These are phyloP conservation scores for Macaria notata DNA, from an alignment of 2,888 invertebrate species.

Conservation along the genomic window DNA sequence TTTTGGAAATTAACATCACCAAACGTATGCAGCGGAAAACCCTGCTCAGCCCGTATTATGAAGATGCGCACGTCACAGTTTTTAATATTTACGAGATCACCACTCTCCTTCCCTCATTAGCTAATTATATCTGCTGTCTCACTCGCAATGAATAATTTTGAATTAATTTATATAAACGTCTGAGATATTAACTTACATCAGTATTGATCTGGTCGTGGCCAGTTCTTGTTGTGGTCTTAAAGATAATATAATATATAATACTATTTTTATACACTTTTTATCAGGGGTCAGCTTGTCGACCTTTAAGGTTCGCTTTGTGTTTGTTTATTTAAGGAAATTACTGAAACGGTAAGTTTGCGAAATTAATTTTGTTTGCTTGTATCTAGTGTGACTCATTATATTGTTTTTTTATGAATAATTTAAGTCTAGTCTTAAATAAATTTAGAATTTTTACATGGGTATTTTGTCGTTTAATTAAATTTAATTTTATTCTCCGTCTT, in stretches of 20 bases:
- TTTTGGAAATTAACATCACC: not conserved
- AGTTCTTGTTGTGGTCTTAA: too few species aligned
- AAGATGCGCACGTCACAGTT: constrained; percentile 2
- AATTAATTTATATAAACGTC: constrained; percentile 10
- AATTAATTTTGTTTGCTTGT: too few species aligned
- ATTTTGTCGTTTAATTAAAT: too few species aligned
- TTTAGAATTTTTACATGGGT: too few species aligned
- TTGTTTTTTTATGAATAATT: too few species aligned
- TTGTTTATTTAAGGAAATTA: not conserved
- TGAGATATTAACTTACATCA: not conserved
- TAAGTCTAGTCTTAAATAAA: too few species aligned
- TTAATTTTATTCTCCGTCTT: too few species aligned
- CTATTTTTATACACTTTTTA: too few species aligned
- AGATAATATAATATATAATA: too few species aligned
- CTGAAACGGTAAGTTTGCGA: not conserved
- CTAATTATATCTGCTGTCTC: constrained; percentile 1
- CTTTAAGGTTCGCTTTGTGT: not conserved
- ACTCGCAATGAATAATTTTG: constrained; percentile 4
- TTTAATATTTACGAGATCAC: constrained; percentile 1
- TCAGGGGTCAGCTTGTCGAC: too few species aligned
- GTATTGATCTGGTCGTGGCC: not conserved
- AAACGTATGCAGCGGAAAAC: constrained; percentile 3
- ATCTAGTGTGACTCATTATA: too few species aligned
- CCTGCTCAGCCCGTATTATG: not conserved
- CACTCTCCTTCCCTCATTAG: constrained; percentile 4